Evolutionary conservation across 2,888 invertebrate genomes (phyloP).

Genomic region (Thera britannica): DNA sequence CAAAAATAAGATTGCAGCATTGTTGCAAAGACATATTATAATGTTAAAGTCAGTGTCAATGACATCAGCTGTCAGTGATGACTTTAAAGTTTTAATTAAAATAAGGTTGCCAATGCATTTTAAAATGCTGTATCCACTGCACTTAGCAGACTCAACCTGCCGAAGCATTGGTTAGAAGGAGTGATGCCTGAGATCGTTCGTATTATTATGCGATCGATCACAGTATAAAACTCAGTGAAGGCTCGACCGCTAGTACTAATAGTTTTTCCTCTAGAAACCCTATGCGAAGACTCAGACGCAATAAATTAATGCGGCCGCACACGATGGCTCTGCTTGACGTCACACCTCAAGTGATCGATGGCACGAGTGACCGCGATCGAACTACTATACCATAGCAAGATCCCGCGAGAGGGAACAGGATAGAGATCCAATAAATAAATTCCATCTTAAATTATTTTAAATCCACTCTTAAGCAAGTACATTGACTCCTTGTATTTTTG

Average conservation of each 20-base stretch:
- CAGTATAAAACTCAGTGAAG: conserved; percentile 4
- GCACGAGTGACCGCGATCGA: conserved; percentile 68
- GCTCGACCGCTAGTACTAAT: conserved; percentile 44
- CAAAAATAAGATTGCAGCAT: conserved; percentile 12
- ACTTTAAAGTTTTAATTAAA: neutral
- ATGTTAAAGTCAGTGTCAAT: too few relatives aligned
- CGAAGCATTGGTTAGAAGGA: too few relatives aligned
- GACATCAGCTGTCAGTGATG: too few relatives aligned
- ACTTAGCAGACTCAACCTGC: too few relatives aligned
- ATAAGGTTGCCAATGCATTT: neutral
- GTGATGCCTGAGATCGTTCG: too few relatives aligned
- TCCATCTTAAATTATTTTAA: conserved; percentile 79
- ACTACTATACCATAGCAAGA: conserved; percentile 50
- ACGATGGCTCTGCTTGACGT: conserved; percentile 84
- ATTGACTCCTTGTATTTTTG: conserved; percentile 81
- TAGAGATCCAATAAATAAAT: conserved; percentile 70
- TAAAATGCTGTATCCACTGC: too few relatives aligned
- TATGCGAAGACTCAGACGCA: conserved; percentile 81
- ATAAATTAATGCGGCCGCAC: conserved; percentile 83
- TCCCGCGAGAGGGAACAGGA: conserved; percentile 61
- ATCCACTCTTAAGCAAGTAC: conserved; percentile 78
- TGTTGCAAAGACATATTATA: neutral
- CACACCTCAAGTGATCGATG: conserved; percentile 83
- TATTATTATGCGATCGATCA: neutral
- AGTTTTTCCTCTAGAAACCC: conserved; percentile 68